Percentiles rank a stretch among this genome's conserved stretches.
Evolutionary conservation across 2,888 invertebrate species (phyloP).

Genomic region (Marronus borbonicus): DNA sequence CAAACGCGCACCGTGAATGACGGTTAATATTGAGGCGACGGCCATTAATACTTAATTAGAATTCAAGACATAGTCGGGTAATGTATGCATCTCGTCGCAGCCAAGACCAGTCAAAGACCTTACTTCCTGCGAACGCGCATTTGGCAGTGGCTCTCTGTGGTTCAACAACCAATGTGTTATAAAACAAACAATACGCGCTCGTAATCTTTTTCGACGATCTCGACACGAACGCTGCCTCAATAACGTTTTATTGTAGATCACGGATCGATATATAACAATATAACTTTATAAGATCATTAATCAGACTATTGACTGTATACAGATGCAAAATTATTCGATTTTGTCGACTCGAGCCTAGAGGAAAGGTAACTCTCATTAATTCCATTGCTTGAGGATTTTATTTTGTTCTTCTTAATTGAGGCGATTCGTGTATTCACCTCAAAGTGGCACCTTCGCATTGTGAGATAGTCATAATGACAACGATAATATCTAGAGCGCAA

Average conservation of each 20-base stretch:
- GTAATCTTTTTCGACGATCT: slow-evolving; percentile 45
- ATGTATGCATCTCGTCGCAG: slow-evolving; percentile 58
- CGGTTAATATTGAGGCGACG: slow-evolving; percentile 55
- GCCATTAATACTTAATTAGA: slow-evolving; percentile 54
- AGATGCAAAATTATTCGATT: no score
- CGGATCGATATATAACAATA: slow-evolving; percentile 18
- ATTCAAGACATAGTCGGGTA: slow-evolving; percentile 56
- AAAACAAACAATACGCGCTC: slow-evolving; percentile 44
- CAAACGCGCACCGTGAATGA: slow-evolving; percentile 53
- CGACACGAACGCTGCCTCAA: slow-evolving; percentile 20
- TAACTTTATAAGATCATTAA: background rate
- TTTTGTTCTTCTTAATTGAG: no score
- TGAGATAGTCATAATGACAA: no score
- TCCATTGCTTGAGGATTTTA: no score
- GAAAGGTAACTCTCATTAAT: no score
- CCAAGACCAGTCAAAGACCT: slow-evolving; percentile 57
- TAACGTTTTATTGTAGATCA: slow-evolving; percentile 33
- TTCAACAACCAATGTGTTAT: slow-evolving; percentile 50
- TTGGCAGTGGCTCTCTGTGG: slow-evolving; percentile 55
- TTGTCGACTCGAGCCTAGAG: no score
- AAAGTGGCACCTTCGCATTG: no score
- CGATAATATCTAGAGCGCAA: no score
- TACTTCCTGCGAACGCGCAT: slow-evolving; percentile 56
- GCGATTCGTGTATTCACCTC: no score
- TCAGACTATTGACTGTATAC: background rate